Evolutionary conservation across 2,797 vertebrate species (phyloP), one percentile per base, ranked within the genome.

Genomic region (Epinephelus awoara): DNA sequence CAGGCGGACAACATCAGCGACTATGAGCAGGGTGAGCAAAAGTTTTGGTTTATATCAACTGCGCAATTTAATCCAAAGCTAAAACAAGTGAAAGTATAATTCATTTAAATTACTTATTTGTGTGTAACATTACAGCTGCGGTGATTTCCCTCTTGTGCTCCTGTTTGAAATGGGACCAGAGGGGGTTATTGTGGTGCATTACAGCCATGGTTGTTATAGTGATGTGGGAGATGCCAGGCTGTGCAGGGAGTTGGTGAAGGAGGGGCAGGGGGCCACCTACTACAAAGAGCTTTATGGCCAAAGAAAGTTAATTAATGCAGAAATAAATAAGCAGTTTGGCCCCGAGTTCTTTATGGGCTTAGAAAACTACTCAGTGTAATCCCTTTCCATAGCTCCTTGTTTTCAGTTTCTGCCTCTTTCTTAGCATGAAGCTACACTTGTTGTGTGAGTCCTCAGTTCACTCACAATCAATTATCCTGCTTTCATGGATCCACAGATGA

Each of bases 131-230:
- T 65, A 23, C 54, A 67, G 17, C 42, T 63, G 34, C 65, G 65
- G 62, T 75, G 82, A 77, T 84, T 85, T 73, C 6, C 14, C 15
- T 71, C 74, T 49, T 75, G 73, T 79, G 82, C 66, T 67, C n/a
- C 38, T 40, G 47, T 13, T 51, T 81, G 67, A 75, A 85, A 69
- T 62, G 68, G 77, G 80, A 73, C 79, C 68, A 34, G 83, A 64
- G 91, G 86, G 89, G 87, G 85, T 86, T 85, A 82, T 89, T 93
- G 89, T 88, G 25, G 92, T 86, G 91, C 90, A 87, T 93, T 95
- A 83, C 87, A 92, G 81, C 82, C 69, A 29, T 87, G 91, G 95
- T 95, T 95, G 94, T 93, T 95, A 95, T 96, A 93, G 95, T 94
- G 94, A 96, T 93, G 89, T 85, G 91, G 85, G 91, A 90, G 93